Percentiles rank a stretch among this genome's conserved stretches.
Evolutionary conservation across 2,888 invertebrate species (phyloP).

Genomic region (Therioaphis trifolii): DNA sequence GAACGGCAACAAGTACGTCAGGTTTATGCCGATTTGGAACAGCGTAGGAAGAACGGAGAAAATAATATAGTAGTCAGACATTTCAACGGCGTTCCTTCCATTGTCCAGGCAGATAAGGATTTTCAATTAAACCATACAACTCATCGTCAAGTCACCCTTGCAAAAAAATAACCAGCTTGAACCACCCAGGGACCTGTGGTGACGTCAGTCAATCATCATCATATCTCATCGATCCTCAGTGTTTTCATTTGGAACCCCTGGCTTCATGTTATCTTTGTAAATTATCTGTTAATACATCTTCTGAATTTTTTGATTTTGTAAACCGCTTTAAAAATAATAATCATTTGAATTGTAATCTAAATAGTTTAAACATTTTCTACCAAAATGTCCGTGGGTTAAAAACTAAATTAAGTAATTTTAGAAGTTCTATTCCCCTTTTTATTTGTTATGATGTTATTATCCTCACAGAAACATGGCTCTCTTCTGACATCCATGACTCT

Average conservation of each 20-base stretch:
- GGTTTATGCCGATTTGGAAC: no score
- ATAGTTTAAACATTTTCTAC: no score
- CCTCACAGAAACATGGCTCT: slow-evolving; percentile 4
- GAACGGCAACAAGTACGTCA: slow-evolving; percentile 20
- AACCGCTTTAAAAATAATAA: no score
- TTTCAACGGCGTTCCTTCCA: no score
- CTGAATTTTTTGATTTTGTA: no score
- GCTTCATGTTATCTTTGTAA: slow-evolving; percentile 4
- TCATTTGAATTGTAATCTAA: no score
- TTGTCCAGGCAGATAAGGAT: no score
- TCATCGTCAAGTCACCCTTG: background rate
- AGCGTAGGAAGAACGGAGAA: no score
- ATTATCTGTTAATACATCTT: background rate
- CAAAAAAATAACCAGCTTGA: slow-evolving; percentile 10
- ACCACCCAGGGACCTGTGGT: background rate
- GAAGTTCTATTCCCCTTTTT: background rate
- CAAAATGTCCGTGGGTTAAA: no score
- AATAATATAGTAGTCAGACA: no score
- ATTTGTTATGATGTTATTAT: slow-evolving; percentile 4
- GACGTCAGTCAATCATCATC: background rate
- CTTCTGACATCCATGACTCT: no score
- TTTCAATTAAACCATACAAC: no score
- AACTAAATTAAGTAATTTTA: background rate
- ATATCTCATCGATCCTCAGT: slow-evolving; percentile 5
- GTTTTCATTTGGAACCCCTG: background rate